These are phyloP conservation scores for Megaleporinus macrocephalus DNA, from an alignment of 2,113 vertebrate species.

Conservation along the genomic window DNA sequence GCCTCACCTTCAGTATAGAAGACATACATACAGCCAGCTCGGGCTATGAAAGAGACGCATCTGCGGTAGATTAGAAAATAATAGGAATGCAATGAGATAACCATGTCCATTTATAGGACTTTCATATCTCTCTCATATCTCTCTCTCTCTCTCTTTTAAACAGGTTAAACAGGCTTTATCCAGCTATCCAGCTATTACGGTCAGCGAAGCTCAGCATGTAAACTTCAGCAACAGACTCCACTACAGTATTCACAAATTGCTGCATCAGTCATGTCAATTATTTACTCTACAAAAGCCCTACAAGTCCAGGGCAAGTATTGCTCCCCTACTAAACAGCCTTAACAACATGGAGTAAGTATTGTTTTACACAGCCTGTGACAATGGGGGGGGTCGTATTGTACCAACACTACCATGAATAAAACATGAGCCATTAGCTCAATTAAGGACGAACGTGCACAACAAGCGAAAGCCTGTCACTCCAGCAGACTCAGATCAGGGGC, in stretches of 20 bases:
- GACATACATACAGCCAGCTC: not conserved
- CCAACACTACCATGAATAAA: constrained; percentile 63
- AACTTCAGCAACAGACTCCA: not conserved
- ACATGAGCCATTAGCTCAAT: constrained; percentile 63
- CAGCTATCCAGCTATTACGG: not conserved
- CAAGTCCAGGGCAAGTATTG: not conserved
- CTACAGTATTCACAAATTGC: constrained; percentile 12
- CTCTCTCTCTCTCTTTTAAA: not conserved
- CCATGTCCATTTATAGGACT: too few relatives aligned
- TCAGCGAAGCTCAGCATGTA: not conserved
- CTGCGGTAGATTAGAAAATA: not conserved
- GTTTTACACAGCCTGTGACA: not conserved
- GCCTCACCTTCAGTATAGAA: constrained; percentile 33
- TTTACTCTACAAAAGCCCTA: constrained; percentile 49
- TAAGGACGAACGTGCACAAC: constrained; percentile 51
- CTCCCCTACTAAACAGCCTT: constrained; percentile 36
- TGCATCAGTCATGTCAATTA: not conserved
- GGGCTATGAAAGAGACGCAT: not conserved
- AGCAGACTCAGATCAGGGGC: not conserved
- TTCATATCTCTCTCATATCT: not conserved
- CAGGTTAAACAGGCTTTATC: not conserved
- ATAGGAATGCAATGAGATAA: not conserved
- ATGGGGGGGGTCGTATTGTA: not conserved
- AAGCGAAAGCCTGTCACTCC: constrained; percentile 25
- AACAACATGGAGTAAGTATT: constrained; percentile 23